phyloP scores from a whole-genome alignment of 37 sponge, comb jelly and placozoan species.

The Tethya wilhelma region DNA sequence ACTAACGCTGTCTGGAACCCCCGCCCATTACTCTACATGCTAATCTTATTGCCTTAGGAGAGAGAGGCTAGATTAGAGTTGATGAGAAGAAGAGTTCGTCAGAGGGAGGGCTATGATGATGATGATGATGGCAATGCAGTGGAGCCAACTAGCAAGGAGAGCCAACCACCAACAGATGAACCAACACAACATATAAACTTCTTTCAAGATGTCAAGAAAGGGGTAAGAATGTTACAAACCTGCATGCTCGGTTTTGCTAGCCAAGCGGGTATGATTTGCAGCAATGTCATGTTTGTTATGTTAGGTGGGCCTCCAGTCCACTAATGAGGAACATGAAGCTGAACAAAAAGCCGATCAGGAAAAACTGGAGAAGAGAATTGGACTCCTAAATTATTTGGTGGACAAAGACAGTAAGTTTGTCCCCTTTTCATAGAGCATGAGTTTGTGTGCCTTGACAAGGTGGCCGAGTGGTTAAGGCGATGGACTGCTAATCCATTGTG shows the following conservation, averaged over 20 bases:
- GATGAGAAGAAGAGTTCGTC: constrained; percentile 63
- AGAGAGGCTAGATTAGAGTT: constrained; percentile 72
- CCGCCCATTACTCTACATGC: neutral
- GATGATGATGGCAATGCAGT: neutral
- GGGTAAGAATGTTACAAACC: constrained; percentile 44
- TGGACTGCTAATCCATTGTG: neutral
- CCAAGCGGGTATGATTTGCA: neutral
- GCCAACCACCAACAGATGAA: neutral
- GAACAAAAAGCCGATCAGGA: constrained; percentile 88
- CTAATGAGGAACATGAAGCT: constrained; percentile 69
- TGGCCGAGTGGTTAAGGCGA: neutral
- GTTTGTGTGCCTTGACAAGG: neutral
- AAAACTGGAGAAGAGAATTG: constrained; percentile 75
- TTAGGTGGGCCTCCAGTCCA: constrained; percentile 56
- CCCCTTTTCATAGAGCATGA: neutral
- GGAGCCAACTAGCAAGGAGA: neutral
- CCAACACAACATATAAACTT: constrained; percentile 62
- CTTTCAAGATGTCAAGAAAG: constrained; percentile 67
- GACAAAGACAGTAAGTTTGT: constrained; percentile 74
- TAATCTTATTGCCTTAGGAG: constrained; percentile 49
- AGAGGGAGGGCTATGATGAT: constrained; percentile 17
- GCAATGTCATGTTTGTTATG: neutral
- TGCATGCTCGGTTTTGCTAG: neutral
- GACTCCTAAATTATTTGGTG: constrained; percentile 87
- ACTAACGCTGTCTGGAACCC: neutral